Percentiles rank a stretch among this genome's conserved stretches.
phyloP scores from a whole-genome alignment of 2,797 vertebrate species.

The Poeciliopsis paucimaculata region DNA sequence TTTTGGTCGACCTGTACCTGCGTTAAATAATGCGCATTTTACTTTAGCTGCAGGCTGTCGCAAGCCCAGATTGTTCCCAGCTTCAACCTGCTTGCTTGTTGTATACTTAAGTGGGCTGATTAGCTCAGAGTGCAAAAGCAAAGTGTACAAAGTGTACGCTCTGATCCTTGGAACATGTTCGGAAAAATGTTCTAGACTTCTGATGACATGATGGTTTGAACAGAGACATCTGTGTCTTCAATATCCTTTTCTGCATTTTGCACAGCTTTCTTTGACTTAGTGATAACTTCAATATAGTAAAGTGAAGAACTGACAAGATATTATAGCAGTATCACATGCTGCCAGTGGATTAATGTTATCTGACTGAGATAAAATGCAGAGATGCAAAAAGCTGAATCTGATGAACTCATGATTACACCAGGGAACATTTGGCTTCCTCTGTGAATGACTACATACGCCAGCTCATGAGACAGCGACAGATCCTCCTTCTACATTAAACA shows the following conservation, averaged over 20 bases:
- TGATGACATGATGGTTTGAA: slow-evolving; percentile 7
- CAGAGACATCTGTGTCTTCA: not conserved
- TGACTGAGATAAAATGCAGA: not conserved
- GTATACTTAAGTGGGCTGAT: not conserved
- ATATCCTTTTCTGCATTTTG: slow-evolving; percentile 1
- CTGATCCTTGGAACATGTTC: slow-evolving; percentile 6
- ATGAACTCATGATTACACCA: slow-evolving; percentile 8
- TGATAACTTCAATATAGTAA: not conserved
- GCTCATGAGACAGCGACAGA: not conserved
- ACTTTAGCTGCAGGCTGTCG: slow-evolving; percentile 3
- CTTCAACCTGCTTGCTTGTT: not conserved
- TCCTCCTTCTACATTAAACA: not conserved
- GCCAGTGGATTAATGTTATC: not conserved
- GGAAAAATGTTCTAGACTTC: slow-evolving; percentile 3
- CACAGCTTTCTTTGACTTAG: not conserved
- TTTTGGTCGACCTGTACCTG: not conserved
- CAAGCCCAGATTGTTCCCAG: not conserved
- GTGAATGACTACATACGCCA: slow-evolving; percentile 5
- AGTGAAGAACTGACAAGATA: not conserved
- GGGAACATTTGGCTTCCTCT: slow-evolving; percentile 6
- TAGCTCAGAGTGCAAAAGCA: slow-evolving; percentile 3
- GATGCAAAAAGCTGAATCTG: not conserved
- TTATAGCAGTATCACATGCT: not conserved
- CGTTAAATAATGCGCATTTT: not conserved
- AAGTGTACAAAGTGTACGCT: slow-evolving; percentile 18